phyloP scores from a whole-genome alignment of 2,888 invertebrate genomes.

The Ommatoiulus sabulosus region DNA sequence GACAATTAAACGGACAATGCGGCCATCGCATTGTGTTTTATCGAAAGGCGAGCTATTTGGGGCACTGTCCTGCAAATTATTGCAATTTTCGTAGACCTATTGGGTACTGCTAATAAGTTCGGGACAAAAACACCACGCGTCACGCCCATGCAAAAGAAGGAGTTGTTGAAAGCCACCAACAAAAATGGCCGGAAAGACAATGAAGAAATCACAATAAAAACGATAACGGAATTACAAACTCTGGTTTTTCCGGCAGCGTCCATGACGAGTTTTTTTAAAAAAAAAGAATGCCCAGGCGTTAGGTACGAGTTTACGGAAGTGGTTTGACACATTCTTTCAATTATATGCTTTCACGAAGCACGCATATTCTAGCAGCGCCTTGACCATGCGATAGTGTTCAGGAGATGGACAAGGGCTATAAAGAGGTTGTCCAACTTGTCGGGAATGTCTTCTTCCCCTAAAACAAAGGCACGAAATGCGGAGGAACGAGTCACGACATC shows the following conservation, averaged over 20 bases:
- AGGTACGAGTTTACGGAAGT: not conserved
- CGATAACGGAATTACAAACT: not conserved
- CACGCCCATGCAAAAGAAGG: not conserved
- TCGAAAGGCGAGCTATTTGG: not conserved
- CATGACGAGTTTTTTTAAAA: not conserved
- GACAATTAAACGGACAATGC: slow-evolving; percentile 18
- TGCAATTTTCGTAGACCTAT: not conserved
- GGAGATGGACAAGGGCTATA: not conserved
- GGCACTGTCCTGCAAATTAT: not conserved
- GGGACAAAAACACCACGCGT: not conserved
- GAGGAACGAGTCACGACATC: slow-evolving; percentile 11
- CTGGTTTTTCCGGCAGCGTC: not conserved
- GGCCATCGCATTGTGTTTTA: not conserved
- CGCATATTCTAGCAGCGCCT: not conserved
- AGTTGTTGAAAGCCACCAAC: slow-evolving; percentile 1
- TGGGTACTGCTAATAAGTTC: not conserved
- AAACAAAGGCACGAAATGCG: slow-evolving; percentile 7
- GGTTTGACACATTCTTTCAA: not conserved
- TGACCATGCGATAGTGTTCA: not conserved
- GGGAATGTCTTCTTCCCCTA: not conserved
- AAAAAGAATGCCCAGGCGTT: not conserved
- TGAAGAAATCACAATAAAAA: not conserved
- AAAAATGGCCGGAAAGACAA: not conserved
- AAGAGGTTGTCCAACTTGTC: slow-evolving; percentile 31
- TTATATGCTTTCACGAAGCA: not conserved